Base-by-base conservation (phyloP, 2,113 vertebrate species). In the Pedionomus torquatus region DNA sequence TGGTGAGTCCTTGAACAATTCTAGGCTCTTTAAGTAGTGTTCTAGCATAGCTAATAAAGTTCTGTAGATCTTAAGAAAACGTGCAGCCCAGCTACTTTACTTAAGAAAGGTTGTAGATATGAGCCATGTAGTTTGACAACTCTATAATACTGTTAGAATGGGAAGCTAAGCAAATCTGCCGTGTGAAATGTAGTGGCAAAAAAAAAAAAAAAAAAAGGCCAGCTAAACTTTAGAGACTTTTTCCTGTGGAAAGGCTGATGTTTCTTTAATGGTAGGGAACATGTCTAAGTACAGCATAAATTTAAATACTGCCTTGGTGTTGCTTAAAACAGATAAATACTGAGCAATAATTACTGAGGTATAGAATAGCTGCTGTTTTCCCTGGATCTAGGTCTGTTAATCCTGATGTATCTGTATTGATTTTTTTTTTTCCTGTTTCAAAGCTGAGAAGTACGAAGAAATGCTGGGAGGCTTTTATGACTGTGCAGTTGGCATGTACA, bases 341-440 rank as follows among this genome's bases (percentile, higher is more conserved):
- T 31, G 48, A 95, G 92, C 94, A 93, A 95, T 96, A 92, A 94
- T 81, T 93, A 74, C 43, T 44, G 83, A 94, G 88, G 72, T 93
- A 90, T 90, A 89, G 52, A 92, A 79, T 35, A 92, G 61, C 44
- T 93, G 20, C 26, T 61, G 76, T 83, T 39, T 44, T 39, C 66
- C 74, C 58, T 87, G 61, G 88, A 79, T 51, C 35, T 60, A 57
- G 48, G 44, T 75, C 43, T 69, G 43, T 93, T 92, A 89, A 71
- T 94, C 21, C 83, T 79, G 46, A 84, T 65, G 26, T 76, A 41
- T 0, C 65, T 49, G 0, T 60, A 52, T 55, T 35, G 77, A 78
- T 82, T 41, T 10, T 75, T 92, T 82, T 41, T 10, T 75, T 92
- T 46, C 61, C 49, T 68, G 15, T 90, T 80, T 80, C 69, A 89